phyloP scores from a whole-genome alignment of 2,113 vertebrate species.

The Centropus bengalensis region DNA sequence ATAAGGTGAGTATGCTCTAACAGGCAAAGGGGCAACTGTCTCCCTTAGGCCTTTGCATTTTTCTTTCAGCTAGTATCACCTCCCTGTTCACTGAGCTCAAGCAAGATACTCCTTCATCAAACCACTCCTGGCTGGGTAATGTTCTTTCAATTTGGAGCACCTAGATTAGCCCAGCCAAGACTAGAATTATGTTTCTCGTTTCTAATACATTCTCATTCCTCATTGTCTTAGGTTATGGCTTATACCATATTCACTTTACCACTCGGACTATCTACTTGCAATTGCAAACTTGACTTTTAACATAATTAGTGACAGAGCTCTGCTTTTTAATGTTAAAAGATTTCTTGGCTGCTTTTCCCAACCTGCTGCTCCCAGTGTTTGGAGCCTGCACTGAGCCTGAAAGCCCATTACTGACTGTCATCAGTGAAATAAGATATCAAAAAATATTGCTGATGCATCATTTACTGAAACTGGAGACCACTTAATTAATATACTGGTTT shows the following conservation, averaged over 20 bases:
- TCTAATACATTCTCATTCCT: neutral
- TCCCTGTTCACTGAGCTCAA: neutral
- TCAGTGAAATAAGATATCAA: slow-evolving; percentile 70
- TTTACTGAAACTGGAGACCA: slow-evolving; percentile 59
- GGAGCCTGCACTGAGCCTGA: slow-evolving; percentile 39
- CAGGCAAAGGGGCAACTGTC: accelerated
- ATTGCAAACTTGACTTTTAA: slow-evolving; percentile 74
- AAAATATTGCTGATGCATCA: slow-evolving; percentile 70
- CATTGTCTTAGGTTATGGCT: slow-evolving; percentile 21
- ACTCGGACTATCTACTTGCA: slow-evolving; percentile 45
- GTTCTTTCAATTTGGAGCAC: neutral
- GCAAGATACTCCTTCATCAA: neutral
- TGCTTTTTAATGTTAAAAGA: slow-evolving; percentile 70
- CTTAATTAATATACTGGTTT: slow-evolving; percentile 76
- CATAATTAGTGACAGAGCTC: slow-evolving; percentile 73
- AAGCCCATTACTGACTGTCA: slow-evolving; percentile 69
- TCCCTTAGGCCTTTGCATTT: neutral
- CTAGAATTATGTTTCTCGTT: neutral
- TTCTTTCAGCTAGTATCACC: neutral
- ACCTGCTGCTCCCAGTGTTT: slow-evolving; percentile 23
- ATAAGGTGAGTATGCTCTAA: neutral
- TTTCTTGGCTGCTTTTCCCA: slow-evolving; percentile 70
- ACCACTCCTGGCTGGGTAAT: neutral
- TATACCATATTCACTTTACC: slow-evolving; percentile 58
- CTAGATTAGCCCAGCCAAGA: neutral